Percentiles rank a stretch among this genome's conserved stretches.
Evolutionary conservation across 1,140 invertebrate genomes (phyloP).

Genomic region (Berghia stephanieae): DNA sequence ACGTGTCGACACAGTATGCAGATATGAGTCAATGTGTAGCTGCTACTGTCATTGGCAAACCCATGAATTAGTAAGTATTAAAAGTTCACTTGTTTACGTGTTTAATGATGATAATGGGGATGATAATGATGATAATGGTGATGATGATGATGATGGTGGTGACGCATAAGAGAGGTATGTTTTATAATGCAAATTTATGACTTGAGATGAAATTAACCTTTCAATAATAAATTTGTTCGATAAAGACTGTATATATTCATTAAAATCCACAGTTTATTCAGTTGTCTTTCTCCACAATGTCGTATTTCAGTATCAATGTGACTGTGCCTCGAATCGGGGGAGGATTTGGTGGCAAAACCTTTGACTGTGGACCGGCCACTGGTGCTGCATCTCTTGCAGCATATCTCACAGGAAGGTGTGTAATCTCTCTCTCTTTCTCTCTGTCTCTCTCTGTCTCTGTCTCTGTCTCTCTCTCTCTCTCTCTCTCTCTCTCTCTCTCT

Average conservation of each 20-base stretch:
- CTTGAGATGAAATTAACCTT: background rate
- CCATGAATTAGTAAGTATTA: constrained; percentile 36
- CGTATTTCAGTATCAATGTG: constrained; percentile 48
- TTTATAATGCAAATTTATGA: no score
- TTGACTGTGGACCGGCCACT: background rate
- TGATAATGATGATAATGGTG: no score
- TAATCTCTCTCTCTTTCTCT: background rate
- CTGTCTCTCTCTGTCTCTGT: no score
- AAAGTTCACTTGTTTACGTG: background rate
- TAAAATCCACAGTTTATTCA: no score
- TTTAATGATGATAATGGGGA: no score
- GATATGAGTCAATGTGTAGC: constrained; percentile 73
- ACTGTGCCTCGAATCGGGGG: constrained; percentile 61
- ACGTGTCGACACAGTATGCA: constrained; percentile 68
- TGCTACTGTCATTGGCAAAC: constrained; percentile 69
- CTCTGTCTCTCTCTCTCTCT: no score
- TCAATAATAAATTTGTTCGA: background rate
- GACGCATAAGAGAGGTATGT: no score
- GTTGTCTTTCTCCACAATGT: no score
- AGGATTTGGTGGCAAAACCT: constrained; percentile 64
- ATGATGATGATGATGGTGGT: background rate
- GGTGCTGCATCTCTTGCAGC: background rate
- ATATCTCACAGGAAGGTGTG: constrained; percentile 12
- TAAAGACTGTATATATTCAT: no score
- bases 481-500: no score